Conservation (phyloP, 2,113 vertebrate species). For the Etheostoma cragini region DNA sequence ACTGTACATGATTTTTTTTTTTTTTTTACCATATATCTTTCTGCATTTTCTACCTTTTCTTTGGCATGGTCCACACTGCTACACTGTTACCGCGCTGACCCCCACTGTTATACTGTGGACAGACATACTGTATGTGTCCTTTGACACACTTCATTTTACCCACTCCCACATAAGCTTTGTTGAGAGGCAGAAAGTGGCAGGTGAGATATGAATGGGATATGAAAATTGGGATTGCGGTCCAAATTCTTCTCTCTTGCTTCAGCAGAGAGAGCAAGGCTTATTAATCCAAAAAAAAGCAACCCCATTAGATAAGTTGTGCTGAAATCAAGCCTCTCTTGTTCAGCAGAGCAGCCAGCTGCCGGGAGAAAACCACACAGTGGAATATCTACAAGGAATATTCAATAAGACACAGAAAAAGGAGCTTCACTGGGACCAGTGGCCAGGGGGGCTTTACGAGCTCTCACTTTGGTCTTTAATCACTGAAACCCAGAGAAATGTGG, state of each 20-base stretch:
- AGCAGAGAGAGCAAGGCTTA: slow-evolving; percentile 11
- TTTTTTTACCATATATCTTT: neutral
- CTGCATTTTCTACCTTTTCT: neutral
- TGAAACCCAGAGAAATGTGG: slow-evolving; percentile 26
- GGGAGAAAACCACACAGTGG: slow-evolving; percentile 8
- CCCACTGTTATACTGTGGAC: neutral
- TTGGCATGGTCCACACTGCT: neutral
- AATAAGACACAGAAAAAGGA: slow-evolving; percentile 25
- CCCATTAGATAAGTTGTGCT: slow-evolving; percentile 26
- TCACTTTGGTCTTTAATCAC: slow-evolving; percentile 62
- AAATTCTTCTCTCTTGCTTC: slow-evolving; percentile 12
- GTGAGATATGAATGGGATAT: slow-evolving; percentile 6
- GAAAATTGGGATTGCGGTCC: slow-evolving; percentile 3
- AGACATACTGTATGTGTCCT: neutral
- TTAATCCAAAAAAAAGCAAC: slow-evolving; percentile 16
- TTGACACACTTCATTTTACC: neutral
- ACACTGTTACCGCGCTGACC: neutral
- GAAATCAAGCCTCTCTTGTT: slow-evolving; percentile 50
- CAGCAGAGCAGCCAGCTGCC: slow-evolving; percentile 16
- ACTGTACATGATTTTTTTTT: neutral
- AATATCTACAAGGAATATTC: slow-evolving; percentile 49
- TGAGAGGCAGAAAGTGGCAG: slow-evolving; percentile 21
- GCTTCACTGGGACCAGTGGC: slow-evolving; percentile 37
- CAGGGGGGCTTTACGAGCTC: slow-evolving; percentile 36
- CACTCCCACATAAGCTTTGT: slow-evolving; percentile 2